phyloP scores from a whole-genome alignment of 1,140 invertebrate species.

The Penaeus indicus region DNA sequence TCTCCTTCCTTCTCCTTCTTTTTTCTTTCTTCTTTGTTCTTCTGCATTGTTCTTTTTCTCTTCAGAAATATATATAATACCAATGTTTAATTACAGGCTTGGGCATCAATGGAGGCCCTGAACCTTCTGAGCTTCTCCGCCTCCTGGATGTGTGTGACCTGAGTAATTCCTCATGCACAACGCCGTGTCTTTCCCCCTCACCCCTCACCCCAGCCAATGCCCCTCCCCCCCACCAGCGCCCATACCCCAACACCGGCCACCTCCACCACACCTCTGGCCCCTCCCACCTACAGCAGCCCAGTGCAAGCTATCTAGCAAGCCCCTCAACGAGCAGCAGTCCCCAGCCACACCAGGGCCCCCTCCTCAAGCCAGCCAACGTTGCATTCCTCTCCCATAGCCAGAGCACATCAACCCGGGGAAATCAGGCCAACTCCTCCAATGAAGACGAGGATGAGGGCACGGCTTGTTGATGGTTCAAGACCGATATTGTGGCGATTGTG shows the following conservation, averaged over 20 bases:
- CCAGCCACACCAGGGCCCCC: constrained; percentile 42
- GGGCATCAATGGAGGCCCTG: constrained; percentile 84
- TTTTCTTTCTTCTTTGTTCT: no score
- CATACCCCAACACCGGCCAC: constrained; percentile 26
- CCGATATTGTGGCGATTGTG: constrained; percentile 37
- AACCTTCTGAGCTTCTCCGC: constrained; percentile 88
- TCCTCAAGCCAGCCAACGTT: constrained; percentile 65
- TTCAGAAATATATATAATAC: neutral
- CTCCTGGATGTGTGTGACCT: constrained; percentile 94
- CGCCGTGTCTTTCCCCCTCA: constrained; percentile 87
- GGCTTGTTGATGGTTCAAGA: constrained; percentile 49
- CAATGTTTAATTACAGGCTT: constrained; percentile 67
- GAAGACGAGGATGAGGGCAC: constrained; percentile 55
- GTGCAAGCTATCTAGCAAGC: constrained; percentile 34
- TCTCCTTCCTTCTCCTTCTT: neutral
- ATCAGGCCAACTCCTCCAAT: constrained; percentile 28
- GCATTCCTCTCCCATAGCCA: constrained; percentile 65
- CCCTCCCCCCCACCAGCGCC: constrained; percentile 37
- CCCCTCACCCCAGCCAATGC: constrained; percentile 72
- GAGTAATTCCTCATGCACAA: constrained; percentile 85
- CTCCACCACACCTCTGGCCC: constrained; percentile 37
- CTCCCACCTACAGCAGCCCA: constrained; percentile 32
- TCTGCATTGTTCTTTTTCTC: neutral
- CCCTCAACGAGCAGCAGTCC: constrained; percentile 21
- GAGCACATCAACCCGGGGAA: constrained; percentile 13